Conservation (phyloP, 1,140 invertebrate species). For the Battus philenor region DNA sequence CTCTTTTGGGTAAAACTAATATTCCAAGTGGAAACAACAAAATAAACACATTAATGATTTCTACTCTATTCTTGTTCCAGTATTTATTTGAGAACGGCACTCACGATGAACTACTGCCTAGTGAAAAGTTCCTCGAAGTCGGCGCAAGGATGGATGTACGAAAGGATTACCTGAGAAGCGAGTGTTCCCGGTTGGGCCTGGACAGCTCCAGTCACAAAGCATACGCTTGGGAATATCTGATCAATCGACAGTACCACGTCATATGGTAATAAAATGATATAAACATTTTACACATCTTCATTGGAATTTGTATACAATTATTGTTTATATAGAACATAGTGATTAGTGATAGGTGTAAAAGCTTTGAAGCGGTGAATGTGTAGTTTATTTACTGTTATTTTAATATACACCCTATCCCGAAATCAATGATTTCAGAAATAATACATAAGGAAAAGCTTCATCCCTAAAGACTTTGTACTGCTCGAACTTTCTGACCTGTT, state of each 20-base stretch:
- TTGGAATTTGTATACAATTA: too few relatives aligned
- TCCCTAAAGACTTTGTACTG: too few relatives aligned
- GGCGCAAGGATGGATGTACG: conserved; percentile 59
- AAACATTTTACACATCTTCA: too few relatives aligned
- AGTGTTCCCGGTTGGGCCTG: conserved; percentile 47
- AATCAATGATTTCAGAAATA: too few relatives aligned
- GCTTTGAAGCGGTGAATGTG: too few relatives aligned
- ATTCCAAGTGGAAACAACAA: neutral
- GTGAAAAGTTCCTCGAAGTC: conserved; percentile 60
- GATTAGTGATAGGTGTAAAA: too few relatives aligned
- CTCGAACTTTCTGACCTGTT: too few relatives aligned
- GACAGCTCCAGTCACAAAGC: conserved; percentile 52
- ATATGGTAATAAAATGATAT: conserved; percentile 86
- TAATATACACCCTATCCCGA: too few relatives aligned
- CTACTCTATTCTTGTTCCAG: conserved; percentile 48
- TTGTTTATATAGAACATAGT: too few relatives aligned
- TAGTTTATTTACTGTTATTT: too few relatives aligned
- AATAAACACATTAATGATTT: neutral
- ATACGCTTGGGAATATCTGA: conserved; percentile 90
- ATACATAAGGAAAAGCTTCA: too few relatives aligned
- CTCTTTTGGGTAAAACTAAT: neutral
- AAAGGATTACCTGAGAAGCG: conserved; percentile 40
- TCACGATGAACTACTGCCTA: conserved; percentile 48
- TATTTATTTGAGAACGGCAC: conserved; percentile 59
- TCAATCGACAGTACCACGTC: conserved; percentile 86